Percentiles rank a stretch among this genome's conserved stretches.
Conservation (phyloP, 2,888 invertebrate genomes). For the Pecten maximus region DNA sequence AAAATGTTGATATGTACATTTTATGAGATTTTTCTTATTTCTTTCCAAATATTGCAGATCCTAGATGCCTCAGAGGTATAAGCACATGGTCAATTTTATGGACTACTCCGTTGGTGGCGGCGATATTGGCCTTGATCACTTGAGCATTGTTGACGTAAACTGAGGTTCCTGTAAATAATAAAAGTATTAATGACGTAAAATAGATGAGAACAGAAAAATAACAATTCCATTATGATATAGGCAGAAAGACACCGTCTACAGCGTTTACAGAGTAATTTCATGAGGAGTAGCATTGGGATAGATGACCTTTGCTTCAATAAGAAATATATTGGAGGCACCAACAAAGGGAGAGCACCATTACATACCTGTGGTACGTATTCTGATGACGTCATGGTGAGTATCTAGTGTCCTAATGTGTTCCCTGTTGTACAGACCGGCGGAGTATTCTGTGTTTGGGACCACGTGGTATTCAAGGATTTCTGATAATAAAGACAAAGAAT, state of each 20-base stretch:
- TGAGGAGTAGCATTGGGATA: too few species aligned
- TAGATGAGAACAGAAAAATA: too few species aligned
- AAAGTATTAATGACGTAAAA: too few species aligned
- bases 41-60: constrained; percentile 43
- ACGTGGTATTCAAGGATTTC: constrained; percentile 64
- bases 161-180: not conserved
- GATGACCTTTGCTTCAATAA: too few species aligned
- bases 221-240: too few species aligned
- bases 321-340: too few species aligned
- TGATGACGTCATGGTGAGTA: constrained; percentile 47
- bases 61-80: constrained; percentile 50
- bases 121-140: constrained; percentile 56
- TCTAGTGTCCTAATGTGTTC: constrained; percentile 55
- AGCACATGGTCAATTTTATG: constrained; percentile 63
- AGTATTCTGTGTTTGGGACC: constrained; percentile 60
- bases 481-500: constrained; percentile 17
- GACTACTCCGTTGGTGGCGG: constrained; percentile 62
- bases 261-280: too few species aligned
- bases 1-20: not conserved
- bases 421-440: constrained; percentile 57
- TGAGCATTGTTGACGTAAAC: constrained; percentile 53
- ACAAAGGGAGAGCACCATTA: too few species aligned
- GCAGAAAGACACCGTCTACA: too few species aligned
- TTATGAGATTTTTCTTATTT: not conserved
- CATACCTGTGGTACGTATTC: constrained; percentile 42